Evolutionary conservation across 2,113 vertebrate species (phyloP).

Genomic region (Labrus mixtus): DNA sequence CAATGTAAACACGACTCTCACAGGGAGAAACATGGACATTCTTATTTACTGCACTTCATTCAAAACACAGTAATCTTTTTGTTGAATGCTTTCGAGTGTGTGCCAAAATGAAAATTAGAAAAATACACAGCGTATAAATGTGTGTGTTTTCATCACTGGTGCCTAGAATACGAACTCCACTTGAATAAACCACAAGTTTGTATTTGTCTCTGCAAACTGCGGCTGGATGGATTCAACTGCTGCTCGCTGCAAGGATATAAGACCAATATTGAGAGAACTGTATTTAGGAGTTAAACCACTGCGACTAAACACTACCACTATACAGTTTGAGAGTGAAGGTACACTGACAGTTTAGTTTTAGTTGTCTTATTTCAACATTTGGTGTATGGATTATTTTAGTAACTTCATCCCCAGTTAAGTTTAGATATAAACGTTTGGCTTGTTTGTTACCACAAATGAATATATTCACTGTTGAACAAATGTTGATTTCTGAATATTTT

Average conservation of each 20-base stretch:
- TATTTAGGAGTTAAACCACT: conserved; percentile 64
- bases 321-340: conserved; percentile 17
- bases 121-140: conserved; percentile 76
- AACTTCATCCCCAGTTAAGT: conserved; percentile 23
- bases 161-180: conserved; percentile 71
- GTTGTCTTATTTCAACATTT: conserved; percentile 41
- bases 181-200: conserved; percentile 75
- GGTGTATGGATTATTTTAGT: conserved; percentile 30
- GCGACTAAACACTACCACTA: conserved; percentile 43
- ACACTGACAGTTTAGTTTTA: conserved; percentile 29
- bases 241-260: conserved; percentile 64
- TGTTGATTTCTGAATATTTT: conserved; percentile 30
- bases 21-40: conserved; percentile 77
- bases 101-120: conserved; percentile 78
- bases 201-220: conserved; percentile 72
- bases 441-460: conserved; percentile 14
- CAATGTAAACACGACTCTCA: conserved; percentile 82
- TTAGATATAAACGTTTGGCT: conserved; percentile 15
- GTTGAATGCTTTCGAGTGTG: conserved; percentile 70
- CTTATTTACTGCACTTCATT: conserved; percentile 84
- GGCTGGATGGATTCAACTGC: conserved; percentile 67
- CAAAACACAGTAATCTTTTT: conserved; percentile 84
- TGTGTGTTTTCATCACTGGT: conserved; percentile 71
- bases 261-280: conserved; percentile 78
- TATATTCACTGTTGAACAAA: conserved; percentile 9